Evolutionary conservation across 2,797 vertebrate species (phyloP), one percentile per base, ranked within the genome.

Genomic region (Danio jaintianensis): DNA sequence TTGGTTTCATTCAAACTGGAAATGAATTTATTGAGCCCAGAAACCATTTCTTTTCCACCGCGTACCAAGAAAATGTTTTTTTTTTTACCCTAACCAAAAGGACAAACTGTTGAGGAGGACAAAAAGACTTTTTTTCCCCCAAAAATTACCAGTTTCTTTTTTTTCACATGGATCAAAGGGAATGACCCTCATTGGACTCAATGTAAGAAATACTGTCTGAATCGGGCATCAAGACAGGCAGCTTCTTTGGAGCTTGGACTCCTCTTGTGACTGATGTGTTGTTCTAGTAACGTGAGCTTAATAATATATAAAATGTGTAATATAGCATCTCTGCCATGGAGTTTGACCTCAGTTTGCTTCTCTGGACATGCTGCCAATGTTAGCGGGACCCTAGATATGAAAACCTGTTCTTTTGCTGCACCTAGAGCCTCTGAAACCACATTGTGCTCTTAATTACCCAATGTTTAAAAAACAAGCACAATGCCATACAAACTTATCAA

Each of bases 1-100:
- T 96, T 96, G 96, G 95, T 96, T 94, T 96, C 96, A 96, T 96
- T 96, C 96, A 97, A 91, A 92, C 90, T 91, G 96, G 95, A 96
- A 96, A 96, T 96, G 93, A 96, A 96, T 96, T 96, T 96, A 96
- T 96, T 95, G 95, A 95, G 95, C 93, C 91, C 88, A 92, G 88
- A 87, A 92, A 93, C 92, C 91, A 94, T 93, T 95, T 94, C 87
- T 91, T 88, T 90, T 86, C 86, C 81, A 91, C 90, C 91, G 93
- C 94, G 93, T 91, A 94, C 90, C 87, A 90, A 93, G 91, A 93
- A 92, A 91, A 91, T 90, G 86, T 91, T 86, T 84, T 85, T 84
- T 36, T 69, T 89, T 81, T 87, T 89, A 87, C 82, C 86, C 50
- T 63, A 43, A 77, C 70, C 82, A 86, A 90, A 87, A 89, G 88